phyloP scores from a whole-genome alignment of 2,888 invertebrate genomes.

The Herminia tarsipennalis region DNA sequence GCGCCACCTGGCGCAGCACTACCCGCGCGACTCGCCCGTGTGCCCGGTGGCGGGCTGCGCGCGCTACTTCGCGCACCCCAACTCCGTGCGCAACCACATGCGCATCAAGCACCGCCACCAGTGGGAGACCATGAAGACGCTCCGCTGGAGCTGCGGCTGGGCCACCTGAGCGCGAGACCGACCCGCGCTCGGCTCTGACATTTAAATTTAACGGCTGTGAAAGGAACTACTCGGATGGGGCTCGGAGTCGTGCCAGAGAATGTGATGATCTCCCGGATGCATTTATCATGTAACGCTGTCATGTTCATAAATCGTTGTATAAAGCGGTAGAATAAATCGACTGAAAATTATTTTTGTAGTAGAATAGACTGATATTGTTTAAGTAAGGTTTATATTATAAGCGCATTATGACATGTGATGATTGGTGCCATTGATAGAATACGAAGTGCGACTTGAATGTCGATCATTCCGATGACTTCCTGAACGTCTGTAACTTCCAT shows the following conservation, averaged over 20 bases:
- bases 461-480: slow-evolving; percentile 67
- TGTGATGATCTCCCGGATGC: slow-evolving; percentile 75
- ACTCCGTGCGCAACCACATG: slow-evolving; percentile 95
- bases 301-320: slow-evolving; percentile 67
- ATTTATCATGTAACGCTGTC: slow-evolving; percentile 58
- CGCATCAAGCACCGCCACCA: slow-evolving; percentile 92
- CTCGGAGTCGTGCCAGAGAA: slow-evolving; percentile 51
- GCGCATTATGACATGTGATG: slow-evolving; percentile 84
- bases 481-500: slow-evolving; percentile 78
- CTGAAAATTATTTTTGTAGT: slow-evolving; percentile 86
- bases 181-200: slow-evolving; percentile 37
- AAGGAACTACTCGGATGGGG: slow-evolving; percentile 52
- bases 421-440: slow-evolving; percentile 85
- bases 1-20: slow-evolving; percentile 92
- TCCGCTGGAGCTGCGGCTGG: slow-evolving; percentile 89
- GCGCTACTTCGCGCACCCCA: slow-evolving; percentile 92
- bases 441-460: slow-evolving; percentile 73
- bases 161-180: slow-evolving; percentile 51
- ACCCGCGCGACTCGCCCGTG: slow-evolving; percentile 93
- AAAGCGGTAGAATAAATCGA: slow-evolving; percentile 80
- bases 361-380: slow-evolving; percentile 84
- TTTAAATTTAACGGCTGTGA: slow-evolving; percentile 63
- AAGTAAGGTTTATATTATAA: slow-evolving; percentile 68
- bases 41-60: slow-evolving; percentile 92
- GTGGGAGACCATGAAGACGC: slow-evolving; percentile 94